Percentiles rank a stretch among this genome's conserved stretches.
phyloP scores from a whole-genome alignment of 2,113 vertebrate genomes.

The Lanius collurio region DNA sequence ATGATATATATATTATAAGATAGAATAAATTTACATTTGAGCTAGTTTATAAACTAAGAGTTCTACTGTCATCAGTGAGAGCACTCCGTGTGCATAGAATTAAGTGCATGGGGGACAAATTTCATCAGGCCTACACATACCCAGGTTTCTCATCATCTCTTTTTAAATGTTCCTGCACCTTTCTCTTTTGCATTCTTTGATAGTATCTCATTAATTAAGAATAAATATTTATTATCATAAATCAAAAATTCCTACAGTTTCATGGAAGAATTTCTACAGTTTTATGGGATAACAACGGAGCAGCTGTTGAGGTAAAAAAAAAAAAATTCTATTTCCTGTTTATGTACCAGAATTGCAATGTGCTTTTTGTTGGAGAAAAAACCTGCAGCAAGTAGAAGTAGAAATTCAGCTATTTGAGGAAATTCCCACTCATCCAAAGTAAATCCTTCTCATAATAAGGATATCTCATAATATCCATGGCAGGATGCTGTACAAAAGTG shows the following conservation, averaged over 20 bases:
- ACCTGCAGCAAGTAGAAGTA: not conserved
- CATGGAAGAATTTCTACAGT: not conserved
- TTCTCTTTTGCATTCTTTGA: not conserved
- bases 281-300: not conserved
- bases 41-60: not conserved
- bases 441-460: not conserved
- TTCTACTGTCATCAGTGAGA: not conserved
- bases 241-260: not conserved
- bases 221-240: not conserved
- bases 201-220: not conserved
- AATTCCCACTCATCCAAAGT: slow-evolving; percentile 1
- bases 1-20: not conserved
- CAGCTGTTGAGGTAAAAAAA: not conserved
- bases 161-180: not conserved
- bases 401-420: not conserved
- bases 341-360: not conserved
- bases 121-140: not conserved
- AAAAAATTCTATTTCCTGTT: not conserved
- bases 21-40: not conserved
- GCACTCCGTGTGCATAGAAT: not conserved
- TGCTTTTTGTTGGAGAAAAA: not conserved
- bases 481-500: not conserved
- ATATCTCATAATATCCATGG: not conserved
- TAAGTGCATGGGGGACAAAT: not conserved
- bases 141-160: not conserved